phyloP scores from a whole-genome alignment of 2,113 vertebrate genomes.

The Seriola quinqueradiata region DNA sequence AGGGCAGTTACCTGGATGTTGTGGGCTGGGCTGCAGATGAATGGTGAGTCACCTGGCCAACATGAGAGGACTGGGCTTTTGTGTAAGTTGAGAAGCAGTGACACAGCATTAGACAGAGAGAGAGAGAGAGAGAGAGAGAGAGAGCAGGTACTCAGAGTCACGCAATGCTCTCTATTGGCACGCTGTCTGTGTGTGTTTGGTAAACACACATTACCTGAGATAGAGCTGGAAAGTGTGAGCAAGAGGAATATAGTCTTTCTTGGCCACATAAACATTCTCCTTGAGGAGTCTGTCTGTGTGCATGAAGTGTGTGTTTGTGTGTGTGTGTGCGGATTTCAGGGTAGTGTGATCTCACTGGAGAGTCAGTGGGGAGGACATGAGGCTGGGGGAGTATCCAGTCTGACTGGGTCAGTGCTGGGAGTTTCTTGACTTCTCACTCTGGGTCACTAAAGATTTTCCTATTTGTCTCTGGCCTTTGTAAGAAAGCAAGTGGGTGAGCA shows the following conservation, averaged over 20 bases:
- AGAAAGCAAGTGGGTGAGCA: background rate
- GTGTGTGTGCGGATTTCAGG: constrained; percentile 30
- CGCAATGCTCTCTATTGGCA: constrained; percentile 50
- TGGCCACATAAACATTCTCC: constrained; percentile 26
- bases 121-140: constrained; percentile 17
- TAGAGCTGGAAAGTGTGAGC: constrained; percentile 43
- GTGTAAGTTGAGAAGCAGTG: constrained; percentile 67
- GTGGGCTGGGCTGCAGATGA: constrained; percentile 37
- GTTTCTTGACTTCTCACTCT: constrained; percentile 54
- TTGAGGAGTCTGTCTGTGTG: constrained; percentile 13
- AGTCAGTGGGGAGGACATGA: constrained; percentile 41
- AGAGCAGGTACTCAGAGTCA: constrained; percentile 45
- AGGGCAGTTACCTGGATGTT: constrained; percentile 43
- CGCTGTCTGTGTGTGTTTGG: constrained; percentile 53
- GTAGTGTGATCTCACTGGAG: constrained; percentile 26
- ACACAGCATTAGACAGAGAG: constrained; percentile 52
- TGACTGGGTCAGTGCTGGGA: constrained; percentile 55
- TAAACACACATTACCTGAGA: constrained; percentile 66
- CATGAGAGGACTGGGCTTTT: constrained; percentile 52
- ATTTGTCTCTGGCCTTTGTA: constrained; percentile 22
- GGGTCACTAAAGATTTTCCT: constrained; percentile 30
- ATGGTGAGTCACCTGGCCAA: constrained; percentile 64
- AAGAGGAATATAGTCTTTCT: constrained; percentile 33
- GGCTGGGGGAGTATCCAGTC: constrained; percentile 45
- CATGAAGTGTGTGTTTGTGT: constrained; percentile 15